Base-by-base conservation (phyloP, 2,113 vertebrate species). In the Hypocryptadius cinnamomeus region DNA sequence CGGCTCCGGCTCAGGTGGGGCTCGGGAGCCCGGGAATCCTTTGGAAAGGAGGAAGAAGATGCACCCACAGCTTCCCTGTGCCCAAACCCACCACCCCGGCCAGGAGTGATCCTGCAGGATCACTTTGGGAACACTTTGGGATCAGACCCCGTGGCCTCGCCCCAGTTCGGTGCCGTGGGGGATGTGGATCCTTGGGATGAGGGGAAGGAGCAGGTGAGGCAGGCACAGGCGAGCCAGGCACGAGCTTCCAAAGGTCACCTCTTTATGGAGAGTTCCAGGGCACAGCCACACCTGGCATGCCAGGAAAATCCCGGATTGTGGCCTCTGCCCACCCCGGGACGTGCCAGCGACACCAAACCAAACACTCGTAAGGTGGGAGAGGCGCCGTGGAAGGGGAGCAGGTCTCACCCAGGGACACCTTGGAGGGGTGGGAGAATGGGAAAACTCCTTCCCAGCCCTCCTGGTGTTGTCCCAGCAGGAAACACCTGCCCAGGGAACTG, bases 81-180 rank as follows among this genome's bases (percentile, higher is more conserved):
- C 70, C 66, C 35, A 21, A 3, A 13, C 5, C 1, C 0, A 33
- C 8, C 1, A 0, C 8, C 33, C n/a, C 0, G 3, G 33, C 7
- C 14, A 25, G 45, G 8, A 16, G 7, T 22, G 33, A 48, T 56
- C 20, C n/a, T 9, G 6, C 0, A 2, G 54, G 42, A 50, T n/a
- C 5, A 0, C 70, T 42, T 56, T 4, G 35, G 74, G 51, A 54
- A 4, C 7, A 0, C 17, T 47, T 45, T 2, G 50, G 66, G 50
- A 54, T 33, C 15, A 1, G 15, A 15, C 0, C 11, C n/a, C 3
- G 1, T 6, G 6, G 0, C 37, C 56, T 21, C 5, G 0, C 7
- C 10, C 50, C 76, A 4, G 11, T 31, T 24, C 7, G 54, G 54
- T 8, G 42, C 57, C 6, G 17, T 3, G 50, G 65, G 5, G 9